Percentiles rank a stretch among this genome's conserved stretches.
Conservation (phyloP, 2,113 vertebrate genomes). For the Zingel zingel region DNA sequence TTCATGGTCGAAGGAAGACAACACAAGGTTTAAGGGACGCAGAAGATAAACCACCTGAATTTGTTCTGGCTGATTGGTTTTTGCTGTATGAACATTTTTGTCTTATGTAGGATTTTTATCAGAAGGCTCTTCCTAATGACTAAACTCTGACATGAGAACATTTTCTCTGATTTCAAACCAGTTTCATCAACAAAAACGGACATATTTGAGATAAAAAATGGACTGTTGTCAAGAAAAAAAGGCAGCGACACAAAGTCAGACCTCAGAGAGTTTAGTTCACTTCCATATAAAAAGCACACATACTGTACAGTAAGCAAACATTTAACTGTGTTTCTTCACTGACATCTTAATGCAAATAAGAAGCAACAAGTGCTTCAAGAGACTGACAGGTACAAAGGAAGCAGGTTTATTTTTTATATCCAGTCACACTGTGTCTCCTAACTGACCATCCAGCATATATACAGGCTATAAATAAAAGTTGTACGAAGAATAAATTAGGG, state of each 20-base stretch:
- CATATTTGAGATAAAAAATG: neutral
- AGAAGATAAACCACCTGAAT: no score
- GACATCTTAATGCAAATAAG: conserved; percentile 24
- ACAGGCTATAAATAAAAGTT: conserved; percentile 70
- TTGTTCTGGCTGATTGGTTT: no score
- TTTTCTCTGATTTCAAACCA: neutral
- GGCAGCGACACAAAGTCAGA: conserved; percentile 7
- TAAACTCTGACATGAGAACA: no score
- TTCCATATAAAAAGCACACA: conserved; percentile 67
- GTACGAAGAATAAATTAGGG: conserved; percentile 67
- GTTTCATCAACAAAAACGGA: neutral
- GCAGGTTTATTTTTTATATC: conserved; percentile 11
- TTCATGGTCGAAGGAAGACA: no score
- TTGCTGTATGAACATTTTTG: no score
- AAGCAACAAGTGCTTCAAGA: conserved; percentile 27
- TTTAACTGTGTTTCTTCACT: conserved; percentile 35
- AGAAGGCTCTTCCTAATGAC: no score
- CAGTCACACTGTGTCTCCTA: conserved; percentile 38
- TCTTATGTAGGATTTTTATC: no score
- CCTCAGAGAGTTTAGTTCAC: conserved; percentile 55
- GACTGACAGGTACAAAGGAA: neutral
- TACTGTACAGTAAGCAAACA: conserved; percentile 66
- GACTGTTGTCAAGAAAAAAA: conserved; percentile 1
- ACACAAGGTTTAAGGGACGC: no score
- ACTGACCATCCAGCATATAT: conserved; percentile 27